Evolutionary conservation across 2,888 invertebrate genomes (phyloP), one percentile per base, ranked within the genome.

Genomic region (Nomada lathburiana): DNA sequence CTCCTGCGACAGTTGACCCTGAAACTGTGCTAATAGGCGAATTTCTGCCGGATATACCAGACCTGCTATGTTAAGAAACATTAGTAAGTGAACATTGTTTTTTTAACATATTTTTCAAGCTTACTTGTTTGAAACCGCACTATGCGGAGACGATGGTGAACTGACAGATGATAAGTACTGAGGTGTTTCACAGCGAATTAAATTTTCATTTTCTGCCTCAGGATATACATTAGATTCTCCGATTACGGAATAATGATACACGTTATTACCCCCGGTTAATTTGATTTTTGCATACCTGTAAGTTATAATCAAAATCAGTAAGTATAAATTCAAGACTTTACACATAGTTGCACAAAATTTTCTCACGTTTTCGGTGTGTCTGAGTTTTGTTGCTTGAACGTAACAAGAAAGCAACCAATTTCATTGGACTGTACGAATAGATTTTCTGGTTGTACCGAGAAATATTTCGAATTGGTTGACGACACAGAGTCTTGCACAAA

Each of bases 1-100:
- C 90, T 26, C 91, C 91, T 18, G 88, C 84, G 18, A 91, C 90
- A 2, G 92, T 91, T 5, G 89, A 88, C 50, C 91, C 90, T 9
- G 93, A 93, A 36, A 88, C 90, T 20, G 90, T 90, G 83, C 94
- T 92, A 4, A 90, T 85, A 2, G 94, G 94, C 9, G 94, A 94
- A 90, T 93, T 89, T 82, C 94, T 88, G 5, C 93, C 93, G 0
- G 90, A 92, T 44, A 80, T 84, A 26, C 91, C 88, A 3, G 92
- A 91, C 65, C 92, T 93, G 52, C 13, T 68, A 9, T 65, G 4
- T 42, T 18, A 42, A 23, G 3, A 59, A 69, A 23, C 16, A 55
- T 64, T 36, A 26, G 42, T 16, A 23, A 0, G 4, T 50, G 57
- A 50, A 5, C 11, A 18, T 47, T 44, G 10, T 13, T 55, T 13